Base-by-base conservation (phyloP, 1,140 invertebrate genomes). In the Brachionus calyciflorus region DNA sequence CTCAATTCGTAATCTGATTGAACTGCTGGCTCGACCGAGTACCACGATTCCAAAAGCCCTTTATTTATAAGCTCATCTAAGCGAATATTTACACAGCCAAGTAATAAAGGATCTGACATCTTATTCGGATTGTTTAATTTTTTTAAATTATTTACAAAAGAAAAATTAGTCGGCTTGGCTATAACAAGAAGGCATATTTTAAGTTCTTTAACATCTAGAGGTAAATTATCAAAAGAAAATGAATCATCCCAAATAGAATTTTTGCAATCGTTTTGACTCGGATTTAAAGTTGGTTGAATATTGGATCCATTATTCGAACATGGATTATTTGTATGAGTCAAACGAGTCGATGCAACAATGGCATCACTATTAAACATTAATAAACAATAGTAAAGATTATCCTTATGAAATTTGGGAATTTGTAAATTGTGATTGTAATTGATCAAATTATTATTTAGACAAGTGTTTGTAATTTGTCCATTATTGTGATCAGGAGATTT, bases 231-330 rank as follows among this genome's bases (percentile, higher is more conserved):
- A 33, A 73, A 73, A 9, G 46, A 51, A 17, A 73, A 73, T 19
- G 69, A 73, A 24, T 73, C 69, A 46, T 73, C 69, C 69, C 69
- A 73, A 9, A 73, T 73, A 6, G 51, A n/a, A 24, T 73, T 7
- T 19, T 73, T 37, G 26, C 33, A 51, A 46, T 0, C 3, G 12
- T 19, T n/a, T 17, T 7, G 7, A 7, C n/a, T 14, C 17, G 37
- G n/a, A 57, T n/a, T 57, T 33, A 17, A 28, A 12, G 2, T 57
- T 57, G 10, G 6, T 3, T 46, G 44, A 14, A 14, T 46, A 7
- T 46, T 5, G n/a, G 44, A 46, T 46, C n/a, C 0, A 6, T 17
- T 3, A 12, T 37, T 12, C 14, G 2, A 28, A 28, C 51, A 6
- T 41, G 40, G 21, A 24, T 65, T 65, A 0, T 44, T 37, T 3